phyloP scores from a whole-genome alignment of 2,888 invertebrate genomes.

The Leptura quadrifasciata region DNA sequence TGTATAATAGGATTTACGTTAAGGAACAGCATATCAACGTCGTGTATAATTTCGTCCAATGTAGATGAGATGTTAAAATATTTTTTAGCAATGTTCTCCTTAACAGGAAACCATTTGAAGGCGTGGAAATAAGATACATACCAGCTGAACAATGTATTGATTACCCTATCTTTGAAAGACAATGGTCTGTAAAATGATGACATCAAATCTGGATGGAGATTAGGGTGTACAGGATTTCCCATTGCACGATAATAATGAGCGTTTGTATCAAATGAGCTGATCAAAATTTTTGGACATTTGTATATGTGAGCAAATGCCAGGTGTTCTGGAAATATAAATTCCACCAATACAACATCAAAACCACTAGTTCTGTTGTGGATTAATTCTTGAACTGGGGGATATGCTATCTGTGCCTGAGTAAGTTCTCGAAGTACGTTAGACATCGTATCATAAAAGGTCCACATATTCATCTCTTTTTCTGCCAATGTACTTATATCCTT shows the following conservation, averaged over 20 bases:
- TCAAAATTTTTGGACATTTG: slow-evolving; percentile 53
- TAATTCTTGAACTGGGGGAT: slow-evolving; percentile 7
- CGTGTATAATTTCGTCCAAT: slow-evolving; percentile 2
- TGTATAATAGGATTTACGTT: slow-evolving; percentile 33
- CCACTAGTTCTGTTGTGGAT: neutral
- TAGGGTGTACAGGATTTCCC: slow-evolving; percentile 45
- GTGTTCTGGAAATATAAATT: slow-evolving; percentile 49
- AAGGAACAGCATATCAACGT: slow-evolving; percentile 10
- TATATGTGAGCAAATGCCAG: slow-evolving; percentile 54
- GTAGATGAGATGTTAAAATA: neutral
- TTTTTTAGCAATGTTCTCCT: neutral
- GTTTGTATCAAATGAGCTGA: slow-evolving; percentile 50
- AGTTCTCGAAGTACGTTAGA: neutral
- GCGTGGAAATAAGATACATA: neutral
- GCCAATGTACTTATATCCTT: neutral
- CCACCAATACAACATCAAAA: slow-evolving; percentile 59
- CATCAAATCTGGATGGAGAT: slow-evolving; percentile 11
- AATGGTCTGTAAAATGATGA: slow-evolving; percentile 51
- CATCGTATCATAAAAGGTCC: neutral
- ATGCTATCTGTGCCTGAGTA: neutral
- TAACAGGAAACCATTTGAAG: neutral
- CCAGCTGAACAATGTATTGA: slow-evolving; percentile 43
- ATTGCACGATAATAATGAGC: neutral
- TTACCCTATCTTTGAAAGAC: slow-evolving; percentile 67
- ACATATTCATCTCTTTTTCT: neutral